Evolutionary conservation across 2,888 invertebrate genomes (phyloP).

Genomic region (Synergus laeviventris): DNA sequence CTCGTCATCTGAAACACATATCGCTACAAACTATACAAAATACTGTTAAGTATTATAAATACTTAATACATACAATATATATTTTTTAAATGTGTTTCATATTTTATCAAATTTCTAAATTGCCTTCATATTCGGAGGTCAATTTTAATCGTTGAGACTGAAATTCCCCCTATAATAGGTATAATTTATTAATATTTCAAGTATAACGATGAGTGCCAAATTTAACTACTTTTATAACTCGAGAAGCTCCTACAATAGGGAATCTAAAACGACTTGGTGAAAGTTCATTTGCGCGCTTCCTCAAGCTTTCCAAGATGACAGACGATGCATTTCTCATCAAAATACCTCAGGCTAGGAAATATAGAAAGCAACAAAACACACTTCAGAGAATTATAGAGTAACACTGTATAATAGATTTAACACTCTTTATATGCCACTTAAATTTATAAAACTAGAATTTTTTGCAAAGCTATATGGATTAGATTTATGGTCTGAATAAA

Average conservation of each 20-base stretch:
- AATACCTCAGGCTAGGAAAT: not conserved
- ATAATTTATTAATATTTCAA: not conserved
- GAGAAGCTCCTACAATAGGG: not conserved
- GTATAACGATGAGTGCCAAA: too few relatives aligned
- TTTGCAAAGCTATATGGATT: not conserved
- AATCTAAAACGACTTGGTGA: not conserved
- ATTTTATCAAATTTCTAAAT: not conserved
- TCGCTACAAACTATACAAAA: slow-evolving; percentile 38
- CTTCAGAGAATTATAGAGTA: not conserved
- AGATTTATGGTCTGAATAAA: not conserved
- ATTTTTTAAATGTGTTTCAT: not conserved
- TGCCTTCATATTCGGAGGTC: not conserved
- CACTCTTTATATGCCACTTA: not conserved
- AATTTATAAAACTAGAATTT: not conserved
- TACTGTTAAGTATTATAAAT: not conserved
- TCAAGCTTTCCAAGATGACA: not conserved
- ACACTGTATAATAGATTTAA: not conserved
- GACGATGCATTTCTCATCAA: not conserved
- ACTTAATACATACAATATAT: not conserved
- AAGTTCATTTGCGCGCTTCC: not conserved
- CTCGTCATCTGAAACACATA: slow-evolving; percentile 87
- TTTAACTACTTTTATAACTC: not conserved
- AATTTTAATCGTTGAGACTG: not conserved
- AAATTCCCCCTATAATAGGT: not conserved
- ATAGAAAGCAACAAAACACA: not conserved